Evolutionary conservation across 1,140 invertebrate species (phyloP).

Genomic region (Babylonia areolata): DNA sequence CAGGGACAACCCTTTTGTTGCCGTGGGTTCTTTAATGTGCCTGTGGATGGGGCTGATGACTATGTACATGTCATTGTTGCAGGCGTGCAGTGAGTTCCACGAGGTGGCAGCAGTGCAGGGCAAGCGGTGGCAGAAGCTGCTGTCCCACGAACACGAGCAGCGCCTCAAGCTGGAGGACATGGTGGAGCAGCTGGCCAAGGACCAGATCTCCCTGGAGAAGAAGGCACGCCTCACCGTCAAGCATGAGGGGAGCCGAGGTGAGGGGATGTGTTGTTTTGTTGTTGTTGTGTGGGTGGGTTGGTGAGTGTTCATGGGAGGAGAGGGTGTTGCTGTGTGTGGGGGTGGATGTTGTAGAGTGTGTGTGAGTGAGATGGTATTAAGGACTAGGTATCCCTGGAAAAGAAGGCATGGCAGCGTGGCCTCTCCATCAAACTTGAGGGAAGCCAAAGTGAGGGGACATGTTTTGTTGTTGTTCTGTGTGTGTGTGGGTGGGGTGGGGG

Average conservation of each 20-base stretch:
- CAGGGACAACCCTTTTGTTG: no score
- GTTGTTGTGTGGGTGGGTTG: not conserved
- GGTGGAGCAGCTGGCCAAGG: slow-evolving; percentile 96
- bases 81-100: slow-evolving; percentile 94
- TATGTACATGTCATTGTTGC: slow-evolving; percentile 35
- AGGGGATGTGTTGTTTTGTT: slow-evolving; percentile 4
- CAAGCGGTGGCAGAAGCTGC: slow-evolving; percentile 91
- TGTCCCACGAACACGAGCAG: slow-evolving; percentile 96
- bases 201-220: slow-evolving; percentile 94
- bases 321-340: not conserved
- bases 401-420: not conserved
- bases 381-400: slow-evolving; percentile 15
- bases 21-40: no score
- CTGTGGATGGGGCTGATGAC: no score
- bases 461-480: no score
- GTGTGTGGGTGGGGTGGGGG: no score
- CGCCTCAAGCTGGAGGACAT: slow-evolving; percentile 95
- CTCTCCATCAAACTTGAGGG: no score
- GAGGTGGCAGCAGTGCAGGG: slow-evolving; percentile 90
- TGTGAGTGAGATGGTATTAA: not conserved
- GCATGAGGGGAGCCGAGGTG: not conserved
- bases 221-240: slow-evolving; percentile 71
- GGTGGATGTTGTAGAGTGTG: not conserved
- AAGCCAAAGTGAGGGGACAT: no score
- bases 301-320: not conserved